Evolutionary conservation across 1,140 invertebrate species (phyloP).

Genomic region (Campoletis sonorensis): DNA sequence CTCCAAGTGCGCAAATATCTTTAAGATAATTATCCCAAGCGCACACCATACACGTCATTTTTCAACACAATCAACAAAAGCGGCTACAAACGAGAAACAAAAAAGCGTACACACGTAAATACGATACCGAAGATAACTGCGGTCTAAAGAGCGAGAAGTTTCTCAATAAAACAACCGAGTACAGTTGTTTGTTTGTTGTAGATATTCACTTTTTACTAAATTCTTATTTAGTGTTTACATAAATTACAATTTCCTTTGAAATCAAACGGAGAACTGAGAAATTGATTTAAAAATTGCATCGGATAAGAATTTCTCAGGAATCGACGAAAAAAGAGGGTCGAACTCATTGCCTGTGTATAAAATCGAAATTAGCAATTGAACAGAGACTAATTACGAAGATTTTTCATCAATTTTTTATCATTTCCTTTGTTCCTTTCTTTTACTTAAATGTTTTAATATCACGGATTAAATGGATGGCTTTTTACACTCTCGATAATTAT

Average conservation of each 20-base stretch:
- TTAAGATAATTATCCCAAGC: conserved; percentile 35
- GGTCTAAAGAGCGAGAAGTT: not conserved
- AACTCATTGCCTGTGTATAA: too few relatives aligned
- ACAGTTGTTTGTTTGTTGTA: conserved; percentile 23
- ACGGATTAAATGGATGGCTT: too few relatives aligned
- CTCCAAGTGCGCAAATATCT: not conserved
- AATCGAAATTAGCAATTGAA: too few relatives aligned
- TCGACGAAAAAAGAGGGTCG: too few relatives aligned
- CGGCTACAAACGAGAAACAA: not conserved
- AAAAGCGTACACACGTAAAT: conserved; percentile 17
- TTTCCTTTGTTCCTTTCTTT: too few relatives aligned
- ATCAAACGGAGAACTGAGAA: not conserved
- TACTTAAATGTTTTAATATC: too few relatives aligned
- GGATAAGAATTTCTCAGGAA: too few relatives aligned
- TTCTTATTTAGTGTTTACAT: too few relatives aligned
- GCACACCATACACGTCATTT: conserved; percentile 23
- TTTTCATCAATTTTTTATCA: too few relatives aligned
- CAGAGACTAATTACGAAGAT: too few relatives aligned
- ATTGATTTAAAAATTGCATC: not conserved
- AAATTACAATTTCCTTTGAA: too few relatives aligned
- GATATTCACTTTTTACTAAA: not conserved
- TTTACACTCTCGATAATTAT: too few relatives aligned
- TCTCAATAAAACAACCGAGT: conserved; percentile 29
- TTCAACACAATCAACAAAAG: conserved; percentile 18
- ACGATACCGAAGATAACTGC: not conserved